Percentiles rank a stretch among this genome's conserved stretches.
phyloP scores from a whole-genome alignment of 1,140 invertebrate species.

The Bombus superbus region DNA sequence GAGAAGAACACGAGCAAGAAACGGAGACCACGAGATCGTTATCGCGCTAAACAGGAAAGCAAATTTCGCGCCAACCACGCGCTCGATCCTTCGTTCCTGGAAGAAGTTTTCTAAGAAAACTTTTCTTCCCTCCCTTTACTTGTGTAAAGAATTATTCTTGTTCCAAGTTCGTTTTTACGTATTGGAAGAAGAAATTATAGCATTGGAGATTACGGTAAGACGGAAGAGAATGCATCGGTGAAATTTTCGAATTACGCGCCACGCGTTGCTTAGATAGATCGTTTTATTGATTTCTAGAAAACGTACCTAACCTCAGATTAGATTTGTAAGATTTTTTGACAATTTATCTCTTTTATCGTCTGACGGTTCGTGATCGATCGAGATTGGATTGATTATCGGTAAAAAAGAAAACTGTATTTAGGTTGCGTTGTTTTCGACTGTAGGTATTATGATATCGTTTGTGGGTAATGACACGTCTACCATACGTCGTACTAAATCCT shows the following conservation, averaged over 20 bases:
- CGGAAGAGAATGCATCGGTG: no score
- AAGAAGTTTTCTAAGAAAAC: neutral
- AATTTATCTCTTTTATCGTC: neutral
- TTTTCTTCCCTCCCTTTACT: neutral
- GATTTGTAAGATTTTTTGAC: neutral
- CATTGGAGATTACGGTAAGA: neutral
- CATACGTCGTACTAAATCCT: no score
- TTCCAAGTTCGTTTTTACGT: neutral
- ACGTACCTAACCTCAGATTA: no score
- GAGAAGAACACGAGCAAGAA: constrained; percentile 1
- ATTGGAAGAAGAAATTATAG: no score
- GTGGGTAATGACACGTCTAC: neutral
- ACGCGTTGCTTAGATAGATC: neutral
- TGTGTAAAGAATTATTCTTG: no score
- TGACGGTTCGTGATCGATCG: neutral
- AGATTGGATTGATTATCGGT: constrained; percentile 10
- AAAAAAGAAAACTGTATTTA: constrained; percentile 7
- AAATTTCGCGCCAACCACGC: constrained; percentile 38
- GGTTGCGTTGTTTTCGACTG: neutral
- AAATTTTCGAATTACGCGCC: neutral
- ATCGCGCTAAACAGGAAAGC: constrained; percentile 59
- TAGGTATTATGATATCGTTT: neutral
- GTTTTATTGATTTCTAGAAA: neutral
- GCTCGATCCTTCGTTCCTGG: constrained; percentile 5
- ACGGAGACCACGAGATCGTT: constrained; percentile 46